Evolutionary conservation across 1,140 invertebrate genomes (phyloP).

Genomic region (Camponotus pennsylvanicus): DNA sequence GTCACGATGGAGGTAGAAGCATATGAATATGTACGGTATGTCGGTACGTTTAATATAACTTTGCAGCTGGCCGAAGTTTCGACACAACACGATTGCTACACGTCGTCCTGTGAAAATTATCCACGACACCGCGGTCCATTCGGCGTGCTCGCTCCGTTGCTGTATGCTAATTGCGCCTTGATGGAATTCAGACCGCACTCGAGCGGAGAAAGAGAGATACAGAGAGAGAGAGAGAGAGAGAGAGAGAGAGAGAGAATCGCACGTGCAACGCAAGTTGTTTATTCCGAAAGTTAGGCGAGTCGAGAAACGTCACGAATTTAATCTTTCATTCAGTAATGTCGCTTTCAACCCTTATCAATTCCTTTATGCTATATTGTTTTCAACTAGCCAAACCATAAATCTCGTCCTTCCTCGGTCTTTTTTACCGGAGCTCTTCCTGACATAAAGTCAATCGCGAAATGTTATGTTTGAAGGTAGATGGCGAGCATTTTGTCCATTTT

Average conservation of each 20-base stretch:
- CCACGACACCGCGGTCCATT: conserved; percentile 41
- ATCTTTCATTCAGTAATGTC: not conserved
- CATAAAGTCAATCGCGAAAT: not conserved
- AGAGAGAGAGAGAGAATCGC: not conserved
- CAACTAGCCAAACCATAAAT: not conserved
- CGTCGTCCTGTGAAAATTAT: conserved; percentile 45
- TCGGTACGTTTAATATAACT: conserved; percentile 38
- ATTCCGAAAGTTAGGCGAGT: conserved; percentile 37
- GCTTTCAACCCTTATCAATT: not conserved
- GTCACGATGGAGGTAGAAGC: not conserved
- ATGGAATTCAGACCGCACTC: conserved; percentile 24
- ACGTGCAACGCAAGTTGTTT: conserved; percentile 34
- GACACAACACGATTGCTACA: conserved; percentile 22
- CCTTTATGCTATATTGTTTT: not conserved
- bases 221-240: no score
- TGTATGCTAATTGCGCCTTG: conserved; percentile 40
- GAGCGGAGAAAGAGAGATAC: no score
- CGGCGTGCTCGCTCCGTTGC: conserved; percentile 16
- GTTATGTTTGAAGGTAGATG: not conserved
- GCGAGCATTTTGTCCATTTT: not conserved
- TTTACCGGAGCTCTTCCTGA: not conserved
- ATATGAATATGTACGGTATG: conserved; percentile 7
- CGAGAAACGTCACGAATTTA: conserved; percentile 24
- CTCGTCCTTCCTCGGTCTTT: not conserved
- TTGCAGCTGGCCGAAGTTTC: conserved; percentile 27